Conservation (phyloP, 2,888 invertebrate species). For the Cataglyphis cursor region DNA sequence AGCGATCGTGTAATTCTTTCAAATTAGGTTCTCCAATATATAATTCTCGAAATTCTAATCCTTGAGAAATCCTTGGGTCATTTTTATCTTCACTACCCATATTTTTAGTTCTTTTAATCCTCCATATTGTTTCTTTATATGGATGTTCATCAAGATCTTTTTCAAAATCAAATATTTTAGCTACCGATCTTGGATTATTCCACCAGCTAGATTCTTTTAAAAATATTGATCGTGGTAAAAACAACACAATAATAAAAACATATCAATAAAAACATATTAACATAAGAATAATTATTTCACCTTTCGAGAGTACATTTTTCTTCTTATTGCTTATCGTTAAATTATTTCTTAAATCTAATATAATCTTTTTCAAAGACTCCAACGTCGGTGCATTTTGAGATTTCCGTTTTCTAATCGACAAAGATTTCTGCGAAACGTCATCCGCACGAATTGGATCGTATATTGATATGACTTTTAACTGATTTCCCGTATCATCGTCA, state of each 20-base stretch:
- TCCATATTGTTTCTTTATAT: conserved; percentile 45
- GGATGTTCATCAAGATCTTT: conserved; percentile 33
- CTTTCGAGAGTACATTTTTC: not conserved
- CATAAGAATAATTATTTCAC: conserved; percentile 6
- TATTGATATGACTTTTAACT: not conserved
- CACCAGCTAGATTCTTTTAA: conserved; percentile 49
- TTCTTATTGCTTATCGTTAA: conserved; percentile 60
- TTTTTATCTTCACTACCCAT: conserved; percentile 41
- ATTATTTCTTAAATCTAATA: conserved; percentile 73
- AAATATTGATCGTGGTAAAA: not conserved
- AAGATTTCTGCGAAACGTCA: not conserved
- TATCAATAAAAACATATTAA: not conserved
- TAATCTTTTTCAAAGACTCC: conserved; percentile 75
- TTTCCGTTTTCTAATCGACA: not conserved
- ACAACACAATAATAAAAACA: not conserved
- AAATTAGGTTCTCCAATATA: conserved; percentile 55
- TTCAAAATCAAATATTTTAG: conserved; percentile 37
- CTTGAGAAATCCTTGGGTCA: conserved; percentile 57
- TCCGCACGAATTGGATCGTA: not conserved
- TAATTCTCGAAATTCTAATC: conserved; percentile 62
- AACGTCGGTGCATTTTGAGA: conserved; percentile 59
- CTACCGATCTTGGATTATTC: conserved; percentile 31
- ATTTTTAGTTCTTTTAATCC: conserved; percentile 63
- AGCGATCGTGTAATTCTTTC: conserved; percentile 50
- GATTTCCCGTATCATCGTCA: not conserved